phyloP scores from a whole-genome alignment of 2,888 invertebrate species.

The Aphodius granarius region DNA sequence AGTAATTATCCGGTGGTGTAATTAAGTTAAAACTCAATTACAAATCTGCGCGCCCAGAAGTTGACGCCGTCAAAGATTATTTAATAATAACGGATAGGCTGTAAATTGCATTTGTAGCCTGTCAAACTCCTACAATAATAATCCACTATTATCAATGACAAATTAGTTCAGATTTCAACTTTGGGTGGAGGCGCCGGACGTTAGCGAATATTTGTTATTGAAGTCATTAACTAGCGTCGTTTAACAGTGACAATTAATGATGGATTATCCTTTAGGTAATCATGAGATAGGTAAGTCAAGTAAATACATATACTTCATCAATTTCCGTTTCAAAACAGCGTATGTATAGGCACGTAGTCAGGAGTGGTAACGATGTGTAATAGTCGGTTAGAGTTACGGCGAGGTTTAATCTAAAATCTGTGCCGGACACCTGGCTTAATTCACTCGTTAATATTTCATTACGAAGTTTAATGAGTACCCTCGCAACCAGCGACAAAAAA shows the following conservation, averaged over 20 bases:
- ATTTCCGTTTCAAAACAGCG: background rate
- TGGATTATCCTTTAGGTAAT: background rate
- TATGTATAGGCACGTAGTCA: background rate
- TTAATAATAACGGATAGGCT: background rate
- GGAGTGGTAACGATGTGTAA: background rate
- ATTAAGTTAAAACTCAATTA: slow-evolving; percentile 44
- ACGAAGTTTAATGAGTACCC: background rate
- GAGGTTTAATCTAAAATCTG: background rate
- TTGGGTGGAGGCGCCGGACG: background rate
- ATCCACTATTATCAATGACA: background rate
- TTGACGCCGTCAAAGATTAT: slow-evolving; percentile 36
- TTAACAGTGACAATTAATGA: background rate
- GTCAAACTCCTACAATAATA: background rate
- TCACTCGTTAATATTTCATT: background rate
- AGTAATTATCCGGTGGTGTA: slow-evolving; percentile 42
- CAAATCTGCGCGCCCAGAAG: slow-evolving; percentile 39
- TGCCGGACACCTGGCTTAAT: background rate
- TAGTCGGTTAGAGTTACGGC: background rate
- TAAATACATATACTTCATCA: background rate
- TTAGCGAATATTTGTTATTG: background rate
- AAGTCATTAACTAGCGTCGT: too few species aligned
- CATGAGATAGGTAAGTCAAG: background rate
- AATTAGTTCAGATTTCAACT: background rate
- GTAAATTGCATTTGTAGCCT: background rate
- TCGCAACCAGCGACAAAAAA: background rate